Percentiles rank a stretch among this genome's conserved stretches.
These are phyloP conservation scores for Erebia epiphron DNA, from an alignment of 2,888 invertebrate species.

Conservation along the genomic window DNA sequence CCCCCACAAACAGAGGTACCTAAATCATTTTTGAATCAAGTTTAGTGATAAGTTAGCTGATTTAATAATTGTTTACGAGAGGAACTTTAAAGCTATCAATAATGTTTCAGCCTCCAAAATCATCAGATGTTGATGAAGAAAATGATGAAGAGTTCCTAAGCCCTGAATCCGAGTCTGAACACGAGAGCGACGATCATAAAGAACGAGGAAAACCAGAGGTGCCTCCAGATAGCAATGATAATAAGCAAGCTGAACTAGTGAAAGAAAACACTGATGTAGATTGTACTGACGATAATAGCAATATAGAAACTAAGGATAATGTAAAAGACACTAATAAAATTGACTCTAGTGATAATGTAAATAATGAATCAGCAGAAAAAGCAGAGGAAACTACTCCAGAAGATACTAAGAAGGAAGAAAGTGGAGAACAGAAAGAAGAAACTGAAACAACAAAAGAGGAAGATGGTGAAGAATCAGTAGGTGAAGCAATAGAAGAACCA, in stretches of 20 bases:
- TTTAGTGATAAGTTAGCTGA: not conserved
- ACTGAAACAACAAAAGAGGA: slow-evolving; percentile 26
- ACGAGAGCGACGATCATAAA: slow-evolving; percentile 60
- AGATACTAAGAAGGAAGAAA: slow-evolving; percentile 27
- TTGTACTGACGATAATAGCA: slow-evolving; percentile 34
- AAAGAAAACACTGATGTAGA: slow-evolving; percentile 33
- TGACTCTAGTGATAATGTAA: slow-evolving; percentile 40
- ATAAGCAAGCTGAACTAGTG: slow-evolving; percentile 30
- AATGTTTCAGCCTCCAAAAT: slow-evolving; percentile 51
- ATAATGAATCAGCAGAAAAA: slow-evolving; percentile 37
- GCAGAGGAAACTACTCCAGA: slow-evolving; percentile 44
- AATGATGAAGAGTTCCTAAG: slow-evolving; percentile 78
- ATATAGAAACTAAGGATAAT: slow-evolving; percentile 45
- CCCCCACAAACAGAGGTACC: slow-evolving; percentile 32
- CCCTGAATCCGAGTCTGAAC: slow-evolving; percentile 73
- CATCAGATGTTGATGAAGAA: slow-evolving; percentile 66
- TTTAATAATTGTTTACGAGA: not conserved
- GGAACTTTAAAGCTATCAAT: not conserved
- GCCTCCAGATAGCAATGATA: slow-evolving; percentile 36
- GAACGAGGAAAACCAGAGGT: slow-evolving; percentile 34
- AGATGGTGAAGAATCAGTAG: slow-evolving; percentile 55
- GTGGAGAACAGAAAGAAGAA: slow-evolving; percentile 21
- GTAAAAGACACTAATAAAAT: slow-evolving; percentile 40
- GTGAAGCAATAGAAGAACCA: slow-evolving; percentile 89
- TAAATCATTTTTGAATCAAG: no score